Evolutionary conservation across 2,797 vertebrate genomes (phyloP), one percentile per base, ranked within the genome.

Genomic region (Saxicola maurus): DNA sequence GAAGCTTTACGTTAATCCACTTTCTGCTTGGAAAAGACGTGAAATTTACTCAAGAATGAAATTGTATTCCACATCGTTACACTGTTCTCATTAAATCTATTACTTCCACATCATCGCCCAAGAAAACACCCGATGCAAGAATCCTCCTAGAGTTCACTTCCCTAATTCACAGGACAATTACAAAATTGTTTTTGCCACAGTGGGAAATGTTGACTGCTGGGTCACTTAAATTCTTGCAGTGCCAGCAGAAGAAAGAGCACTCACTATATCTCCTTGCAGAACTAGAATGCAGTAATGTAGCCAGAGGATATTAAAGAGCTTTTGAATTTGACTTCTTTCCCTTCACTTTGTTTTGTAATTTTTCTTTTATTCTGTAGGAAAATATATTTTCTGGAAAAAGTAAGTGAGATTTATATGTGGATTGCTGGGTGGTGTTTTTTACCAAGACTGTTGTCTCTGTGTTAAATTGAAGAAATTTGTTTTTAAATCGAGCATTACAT

Each of bases 1-100:
- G 73, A 61, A 2, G 28, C 60, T 84, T 91, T 79, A 84, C 9
- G 14, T 94, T 92, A 94, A 94, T 95, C 82, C 62, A 94, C 92
- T 95, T 92, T 89, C 43, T 84, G 76, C 31, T 85, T 95, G 80
- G 89, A 92, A 94, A 95, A 95, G 94, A 94, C 43, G 80, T 72
- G 79, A 93, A 90, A 94, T 92, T 92, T 95, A 91, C 93, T 96
- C 91, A 92, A 95, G 95, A 94, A 96, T 94, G 85, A 97, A 96
- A 96, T 94, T 94, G 82, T 89, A 91, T 94, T 91, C 77, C 86
- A 67, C 59, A 81, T 94, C 48, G 3, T 95, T 95, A 93, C 93
- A 77, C 81, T 55, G 69, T 92, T 95, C 91, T 96, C 92, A 96
- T 97, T 95, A 95, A 96, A 94, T 93, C 86, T 94, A 73, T 95